These are phyloP conservation scores for Xestobium rufovillosum DNA, from an alignment of 2,888 invertebrate genomes.

Conservation along the genomic window DNA sequence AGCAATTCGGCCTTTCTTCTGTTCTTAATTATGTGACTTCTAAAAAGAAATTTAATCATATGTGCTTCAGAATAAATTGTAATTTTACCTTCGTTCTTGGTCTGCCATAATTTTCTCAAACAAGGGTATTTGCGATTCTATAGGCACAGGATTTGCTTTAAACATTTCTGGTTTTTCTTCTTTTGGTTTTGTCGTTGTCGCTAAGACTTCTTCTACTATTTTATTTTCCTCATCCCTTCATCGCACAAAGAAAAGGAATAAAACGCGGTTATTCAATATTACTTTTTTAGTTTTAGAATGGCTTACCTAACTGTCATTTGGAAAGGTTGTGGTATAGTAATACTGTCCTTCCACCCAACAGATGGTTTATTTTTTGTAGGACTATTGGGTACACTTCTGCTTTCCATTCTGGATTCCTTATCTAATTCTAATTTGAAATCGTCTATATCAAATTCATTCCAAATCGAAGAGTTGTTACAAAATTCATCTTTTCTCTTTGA, in stretches of 20 bases:
- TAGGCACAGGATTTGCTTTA: slow-evolving; percentile 56
- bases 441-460: slow-evolving; percentile 37
- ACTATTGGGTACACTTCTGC: slow-evolving; percentile 54
- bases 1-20: slow-evolving; percentile 55
- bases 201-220: slow-evolving; percentile 45
- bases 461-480: slow-evolving; percentile 24
- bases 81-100: slow-evolving; percentile 59
- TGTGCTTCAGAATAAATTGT: slow-evolving; percentile 3
- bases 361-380: slow-evolving; percentile 44
- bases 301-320: slow-evolving; percentile 60
- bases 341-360: slow-evolving; percentile 33
- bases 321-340: slow-evolving; percentile 62
- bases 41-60: slow-evolving; percentile 32
- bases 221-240: slow-evolving; percentile 59
- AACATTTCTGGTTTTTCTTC: slow-evolving; percentile 48
- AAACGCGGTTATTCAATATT: not conserved
- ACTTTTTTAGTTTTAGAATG: slow-evolving; percentile 1
- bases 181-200: slow-evolving; percentile 34
- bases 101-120: slow-evolving; percentile 66
- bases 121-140: slow-evolving; percentile 62
- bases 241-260: slow-evolving; percentile 4
- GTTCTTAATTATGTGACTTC: slow-evolving; percentile 52
- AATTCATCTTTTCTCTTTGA: slow-evolving; percentile 28
- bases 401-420: slow-evolving; percentile 26
- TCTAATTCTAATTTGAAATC: slow-evolving; percentile 34